Conservation (phyloP, 2,797 vertebrate species). For the Sebastes variabilis region DNA sequence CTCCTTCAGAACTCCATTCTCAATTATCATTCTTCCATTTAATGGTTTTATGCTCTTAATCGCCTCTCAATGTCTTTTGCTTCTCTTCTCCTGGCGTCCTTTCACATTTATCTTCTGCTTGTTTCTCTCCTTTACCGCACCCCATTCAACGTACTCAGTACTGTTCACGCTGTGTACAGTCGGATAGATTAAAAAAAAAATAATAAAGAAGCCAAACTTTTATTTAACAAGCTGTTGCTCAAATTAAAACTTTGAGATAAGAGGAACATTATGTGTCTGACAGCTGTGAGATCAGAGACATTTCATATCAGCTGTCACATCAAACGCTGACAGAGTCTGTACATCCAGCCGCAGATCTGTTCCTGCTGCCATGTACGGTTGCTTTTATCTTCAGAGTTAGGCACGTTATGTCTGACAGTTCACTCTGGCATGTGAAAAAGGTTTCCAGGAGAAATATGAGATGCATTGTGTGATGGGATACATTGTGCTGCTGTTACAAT, state of each 20-base stretch:
- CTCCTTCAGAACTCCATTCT: slow-evolving; percentile 32
- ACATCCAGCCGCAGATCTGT: slow-evolving; percentile 44
- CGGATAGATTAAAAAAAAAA: neutral
- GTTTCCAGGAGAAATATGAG: slow-evolving; percentile 6
- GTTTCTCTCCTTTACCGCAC: neutral
- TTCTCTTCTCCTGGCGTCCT: slow-evolving; percentile 4
- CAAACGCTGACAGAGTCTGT: slow-evolving; percentile 37
- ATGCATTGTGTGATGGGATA: slow-evolving; percentile 11
- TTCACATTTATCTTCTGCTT: neutral
- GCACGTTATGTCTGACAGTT: slow-evolving; percentile 18
- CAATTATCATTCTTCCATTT: slow-evolving; percentile 47
- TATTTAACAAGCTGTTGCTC: neutral
- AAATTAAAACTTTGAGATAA: slow-evolving; percentile 39
- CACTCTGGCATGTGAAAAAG: slow-evolving; percentile 4
- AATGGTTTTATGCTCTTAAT: slow-evolving; percentile 38
- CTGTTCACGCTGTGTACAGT: neutral
- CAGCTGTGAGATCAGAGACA: slow-evolving; percentile 40
- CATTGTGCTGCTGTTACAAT: neutral
- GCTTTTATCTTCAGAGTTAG: slow-evolving; percentile 49
- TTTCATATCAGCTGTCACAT: slow-evolving; percentile 51
- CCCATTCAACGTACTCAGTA: neutral
- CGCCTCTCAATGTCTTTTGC: neutral
- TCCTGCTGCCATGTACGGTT: slow-evolving; percentile 22
- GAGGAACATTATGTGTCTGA: slow-evolving; percentile 14
- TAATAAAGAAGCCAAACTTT: neutral